Percentiles rank a stretch among this genome's conserved stretches.
These are phyloP conservation scores for Zingel zingel DNA, from an alignment of 2,113 vertebrate genomes.

Conservation along the genomic window DNA sequence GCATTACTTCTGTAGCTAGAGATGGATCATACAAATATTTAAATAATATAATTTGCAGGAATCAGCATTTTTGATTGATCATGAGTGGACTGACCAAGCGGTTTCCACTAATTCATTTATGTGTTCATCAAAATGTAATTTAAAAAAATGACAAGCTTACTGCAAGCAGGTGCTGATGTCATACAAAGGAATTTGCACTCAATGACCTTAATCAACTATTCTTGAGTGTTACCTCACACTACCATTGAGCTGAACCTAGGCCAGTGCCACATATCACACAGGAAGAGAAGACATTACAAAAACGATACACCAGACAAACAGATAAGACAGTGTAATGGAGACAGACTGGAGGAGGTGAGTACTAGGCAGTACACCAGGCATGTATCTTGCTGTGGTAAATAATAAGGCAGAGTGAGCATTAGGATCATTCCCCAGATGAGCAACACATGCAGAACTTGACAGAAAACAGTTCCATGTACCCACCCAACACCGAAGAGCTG, in stretches of 20 bases:
- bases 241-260: slow-evolving; percentile 57
- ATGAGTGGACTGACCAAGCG: not conserved
- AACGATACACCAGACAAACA: slow-evolving; percentile 47
- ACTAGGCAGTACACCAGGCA: slow-evolving; percentile 45
- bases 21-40: not conserved
- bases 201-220: not conserved
- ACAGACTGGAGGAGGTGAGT: slow-evolving; percentile 57
- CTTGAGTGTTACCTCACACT: not conserved
- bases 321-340: slow-evolving; percentile 32
- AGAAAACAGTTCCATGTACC: not conserved
- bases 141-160: not conserved
- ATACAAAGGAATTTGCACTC: not conserved
- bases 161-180: not conserved
- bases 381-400: slow-evolving; percentile 51
- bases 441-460: slow-evolving; percentile 58
- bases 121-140: not conserved
- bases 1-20: slow-evolving; percentile 39
- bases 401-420: slow-evolving; percentile 51
- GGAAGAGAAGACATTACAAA: slow-evolving; percentile 36
- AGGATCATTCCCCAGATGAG: slow-evolving; percentile 24
- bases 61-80: slow-evolving; percentile 1
- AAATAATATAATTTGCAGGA: not conserved
- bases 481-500: slow-evolving; percentile 6
- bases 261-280: slow-evolving; percentile 65
- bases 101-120: not conserved